Percentiles rank a stretch among this genome's conserved stretches.
These are phyloP conservation scores for Vanessa tameamea DNA, from an alignment of 1,140 invertebrate species.

Conservation along the genomic window DNA sequence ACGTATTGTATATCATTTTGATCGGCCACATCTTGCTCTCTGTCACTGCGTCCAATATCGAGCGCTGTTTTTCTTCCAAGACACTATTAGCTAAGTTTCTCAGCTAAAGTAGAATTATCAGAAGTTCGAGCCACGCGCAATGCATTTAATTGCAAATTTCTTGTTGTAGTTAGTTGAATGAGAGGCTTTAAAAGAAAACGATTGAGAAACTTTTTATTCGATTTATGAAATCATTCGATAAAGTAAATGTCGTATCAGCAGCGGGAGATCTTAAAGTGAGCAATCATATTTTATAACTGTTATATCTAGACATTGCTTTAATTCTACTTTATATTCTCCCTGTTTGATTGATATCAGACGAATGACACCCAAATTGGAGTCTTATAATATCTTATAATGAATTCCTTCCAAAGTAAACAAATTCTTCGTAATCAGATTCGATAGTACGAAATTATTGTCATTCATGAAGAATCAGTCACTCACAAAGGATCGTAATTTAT, in stretches of 20 bases:
- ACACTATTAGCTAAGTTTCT: constrained; percentile 48
- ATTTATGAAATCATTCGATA: not conserved
- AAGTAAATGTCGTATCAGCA: not conserved
- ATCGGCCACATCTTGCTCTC: constrained; percentile 26
- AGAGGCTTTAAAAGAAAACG: constrained; percentile 35
- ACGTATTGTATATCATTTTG: not conserved
- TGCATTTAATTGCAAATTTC: constrained; percentile 57
- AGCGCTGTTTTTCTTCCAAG: constrained; percentile 42
- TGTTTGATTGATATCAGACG: too few relatives aligned
- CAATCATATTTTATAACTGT: not conserved
- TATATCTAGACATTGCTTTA: too few relatives aligned
- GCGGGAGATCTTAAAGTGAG: not conserved
- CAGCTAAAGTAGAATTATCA: constrained; percentile 41
- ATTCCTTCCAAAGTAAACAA: too few relatives aligned
- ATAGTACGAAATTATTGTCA: too few relatives aligned
- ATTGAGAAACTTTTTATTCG: constrained; percentile 20
- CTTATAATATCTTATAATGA: too few relatives aligned
- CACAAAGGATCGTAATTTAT: too few relatives aligned
- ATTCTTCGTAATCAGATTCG: too few relatives aligned
- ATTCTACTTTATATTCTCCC: too few relatives aligned
- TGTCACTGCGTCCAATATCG: constrained; percentile 34
- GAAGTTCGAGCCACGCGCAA: constrained; percentile 38
- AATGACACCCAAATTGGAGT: too few relatives aligned
- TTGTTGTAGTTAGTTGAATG: constrained; percentile 46
- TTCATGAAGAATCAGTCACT: too few relatives aligned